These are phyloP conservation scores for Oncorhynchus masou DNA, from an alignment of 2,113 vertebrate species.

Conservation along the genomic window DNA sequence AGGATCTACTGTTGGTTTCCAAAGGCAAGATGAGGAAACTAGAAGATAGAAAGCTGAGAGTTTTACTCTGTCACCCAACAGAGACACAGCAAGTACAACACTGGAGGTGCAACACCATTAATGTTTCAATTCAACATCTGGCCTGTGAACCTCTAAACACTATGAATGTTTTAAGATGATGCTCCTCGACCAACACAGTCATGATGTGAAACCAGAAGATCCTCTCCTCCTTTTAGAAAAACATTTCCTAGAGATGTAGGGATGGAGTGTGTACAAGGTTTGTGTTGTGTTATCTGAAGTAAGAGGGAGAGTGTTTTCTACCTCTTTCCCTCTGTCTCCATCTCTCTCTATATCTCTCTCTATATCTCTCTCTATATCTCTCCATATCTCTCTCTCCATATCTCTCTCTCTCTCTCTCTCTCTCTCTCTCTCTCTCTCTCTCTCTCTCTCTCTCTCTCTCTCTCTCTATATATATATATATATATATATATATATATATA, in stretches of 20 bases:
- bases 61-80: not conserved
- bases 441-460: no score
- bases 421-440: no score
- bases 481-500: no score
- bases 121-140: not conserved
- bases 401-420: no score
- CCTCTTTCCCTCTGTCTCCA: not conserved
- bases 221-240: no score
- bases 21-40: not conserved
- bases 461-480: no score
- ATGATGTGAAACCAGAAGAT: no score
- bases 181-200: no score
- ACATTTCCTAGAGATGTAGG: no score
- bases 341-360: no score
- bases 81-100: not conserved
- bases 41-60: not conserved
- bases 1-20: not conserved
- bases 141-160: not conserved
- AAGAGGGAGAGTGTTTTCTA: slow-evolving; percentile 12
- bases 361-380: slow-evolving; percentile 9
- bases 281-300: no score
- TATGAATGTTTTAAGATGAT: not conserved
- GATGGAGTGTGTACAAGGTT: no score
- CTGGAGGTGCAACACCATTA: not conserved
- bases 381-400: not conserved